Evolutionary conservation across 2,888 invertebrate species (phyloP).

Genomic region (Lasioglossum pauxillum): DNA sequence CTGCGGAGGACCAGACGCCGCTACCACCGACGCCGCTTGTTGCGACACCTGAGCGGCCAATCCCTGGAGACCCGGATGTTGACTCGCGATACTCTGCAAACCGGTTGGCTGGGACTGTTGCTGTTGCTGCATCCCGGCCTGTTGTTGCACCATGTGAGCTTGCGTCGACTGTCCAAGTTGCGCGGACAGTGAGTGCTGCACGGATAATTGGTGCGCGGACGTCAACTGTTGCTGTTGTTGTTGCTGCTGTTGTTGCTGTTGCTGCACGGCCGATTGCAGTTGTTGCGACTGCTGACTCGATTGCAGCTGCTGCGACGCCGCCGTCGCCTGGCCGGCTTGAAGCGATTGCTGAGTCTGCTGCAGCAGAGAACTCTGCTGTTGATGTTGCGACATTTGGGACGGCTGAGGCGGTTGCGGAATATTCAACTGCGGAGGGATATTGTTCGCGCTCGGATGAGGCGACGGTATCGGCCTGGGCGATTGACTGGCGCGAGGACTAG

Average conservation of each 20-base stretch:
- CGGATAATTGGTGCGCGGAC: constrained; percentile 74
- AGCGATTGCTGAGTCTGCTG: constrained; percentile 73
- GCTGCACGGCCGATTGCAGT: constrained; percentile 73
- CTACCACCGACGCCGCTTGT: constrained; percentile 72
- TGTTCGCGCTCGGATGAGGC: constrained; percentile 76
- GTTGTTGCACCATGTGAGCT: constrained; percentile 79
- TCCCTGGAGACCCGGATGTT: constrained; percentile 78
- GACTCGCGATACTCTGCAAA: constrained; percentile 71
- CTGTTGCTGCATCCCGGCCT: constrained; percentile 71
- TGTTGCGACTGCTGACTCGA: constrained; percentile 71
- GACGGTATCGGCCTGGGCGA: constrained; percentile 80
- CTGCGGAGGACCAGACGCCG: constrained; percentile 54
- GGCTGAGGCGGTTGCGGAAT: constrained; percentile 82
- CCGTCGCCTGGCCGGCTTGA: constrained; percentile 66
- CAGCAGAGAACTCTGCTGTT: constrained; percentile 69
- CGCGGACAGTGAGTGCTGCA: constrained; percentile 75
- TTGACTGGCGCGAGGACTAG: constrained; percentile 79
- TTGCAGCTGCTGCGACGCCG: constrained; percentile 71
- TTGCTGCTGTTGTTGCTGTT: constrained; percentile 73
- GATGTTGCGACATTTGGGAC: constrained; percentile 75
- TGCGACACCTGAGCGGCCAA: constrained; percentile 76
- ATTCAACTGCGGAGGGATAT: constrained; percentile 80
- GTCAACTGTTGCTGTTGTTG: constrained; percentile 75
- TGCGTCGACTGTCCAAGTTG: constrained; percentile 76
- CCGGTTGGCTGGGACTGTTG: constrained; percentile 69